Base-by-base conservation (phyloP, 2,797 vertebrate genomes). In the Tiaroga cobitis region DNA sequence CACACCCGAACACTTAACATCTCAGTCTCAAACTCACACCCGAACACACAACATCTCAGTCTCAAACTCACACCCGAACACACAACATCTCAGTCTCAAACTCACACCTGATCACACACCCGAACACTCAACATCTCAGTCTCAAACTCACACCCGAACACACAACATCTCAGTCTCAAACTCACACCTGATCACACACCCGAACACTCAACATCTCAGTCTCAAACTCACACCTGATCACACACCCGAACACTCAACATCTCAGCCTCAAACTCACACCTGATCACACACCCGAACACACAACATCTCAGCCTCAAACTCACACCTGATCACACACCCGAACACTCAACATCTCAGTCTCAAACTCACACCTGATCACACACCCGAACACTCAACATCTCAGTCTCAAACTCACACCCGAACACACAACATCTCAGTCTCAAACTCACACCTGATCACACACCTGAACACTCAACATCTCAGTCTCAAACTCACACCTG, bases 241-340 rank as follows among this genome's bases (percentile, higher is more conserved):
- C n/a, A 81, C 18, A 51, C n/a, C n/a, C 24, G 21, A 5, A 19
- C 63, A 18, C 6, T 18, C 16, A 19, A 8, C 78, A 34, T 34
- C 32, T 34, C 32, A 34, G 4, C 2, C 32, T 34, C 24, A 43
- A 29, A 29, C 29, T 29, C 29, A 29, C 29, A 29, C 29, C 29
- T 29, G 29, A 29, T 29, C 29, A 29, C 29, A 29, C 29, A 29
- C 29, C 29, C 88, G 21, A 5, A 19, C 63, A 18, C 29, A 2
- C 29, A 29, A 29, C 29, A 29, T 29, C 29, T 29, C 29, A 29
- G 29, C 4, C 6, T 18, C 19, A 19, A 8, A 34, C 32, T 34
- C 78, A 94, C 93, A 96, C 95, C 95, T 96, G 92, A 61, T 88
- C 80, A 51, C n/a, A 81, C 18, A 51, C n/a, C n/a, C 24, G 21